Base-by-base conservation (phyloP, 2,113 vertebrate species). In the Panurus biarmicus region DNA sequence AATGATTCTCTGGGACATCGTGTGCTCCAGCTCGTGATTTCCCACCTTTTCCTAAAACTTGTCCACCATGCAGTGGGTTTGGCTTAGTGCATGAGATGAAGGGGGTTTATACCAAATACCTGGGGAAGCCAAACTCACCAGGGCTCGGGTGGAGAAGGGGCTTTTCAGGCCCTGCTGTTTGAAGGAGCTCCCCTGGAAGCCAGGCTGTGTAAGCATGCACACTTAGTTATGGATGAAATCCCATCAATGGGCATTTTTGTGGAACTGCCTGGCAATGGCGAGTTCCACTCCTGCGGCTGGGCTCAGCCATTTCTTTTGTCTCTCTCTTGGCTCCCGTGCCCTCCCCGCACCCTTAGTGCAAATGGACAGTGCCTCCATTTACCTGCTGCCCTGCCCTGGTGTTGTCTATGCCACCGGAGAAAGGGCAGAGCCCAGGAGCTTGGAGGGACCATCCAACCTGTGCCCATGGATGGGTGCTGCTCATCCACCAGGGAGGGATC, bases 161-260 rank as follows among this genome's bases (percentile, higher is more conserved):
- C 25, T 73, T 15, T 93, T 64, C 0, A 2, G 28, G 72, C 64
- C n/a, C 40, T 36, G 47, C 29, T 5, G 1, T 76, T 85, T 1
- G 6, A 71, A 88, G 89, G 81, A 76, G 35, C 81, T 7, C 6
- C 36, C n/a, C 35, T 5, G 4, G 81, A 89, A 85, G 35, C 65
- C 1, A 10, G 66, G 35, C 53, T 1, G 0, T 6, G 29, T 7
- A 5, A 88, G 42, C 36, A 7, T 36, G 64, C 44, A 36, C 0
- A 0, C 64, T 93, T 8, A 21, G 85, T 77, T 93, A 89, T 91
- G 94, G 91, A 71, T 95, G 91, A 96, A 93, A 88, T 94, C 87
- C 82, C 72, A 61, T 74, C 89, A 90, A 70, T 88, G 87, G 89
- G 87, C 64, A 71, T 95, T 93, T 95, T 85, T 95, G 38, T 4